Percentiles rank a stretch among this genome's conserved stretches.
These are phyloP conservation scores for Parasteatoda tepidariorum DNA, from an alignment of 1,140 invertebrate species.

Conservation along the genomic window DNA sequence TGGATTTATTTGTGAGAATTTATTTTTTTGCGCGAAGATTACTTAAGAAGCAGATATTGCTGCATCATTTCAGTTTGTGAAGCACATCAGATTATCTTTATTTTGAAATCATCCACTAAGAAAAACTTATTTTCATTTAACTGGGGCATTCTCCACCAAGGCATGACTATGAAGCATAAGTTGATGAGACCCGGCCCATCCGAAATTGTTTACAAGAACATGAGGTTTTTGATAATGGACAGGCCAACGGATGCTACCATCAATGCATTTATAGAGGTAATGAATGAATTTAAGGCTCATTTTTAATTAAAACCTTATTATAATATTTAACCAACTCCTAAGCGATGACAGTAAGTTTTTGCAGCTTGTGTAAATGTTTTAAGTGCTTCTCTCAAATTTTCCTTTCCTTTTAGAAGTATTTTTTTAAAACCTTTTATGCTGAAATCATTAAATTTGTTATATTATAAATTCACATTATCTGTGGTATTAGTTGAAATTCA, in stretches of 20 bases:
- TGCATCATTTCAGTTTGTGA: background rate
- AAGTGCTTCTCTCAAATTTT: too few species aligned
- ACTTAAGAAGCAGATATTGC: background rate
- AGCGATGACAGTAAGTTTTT: too few species aligned
- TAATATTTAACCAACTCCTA: too few species aligned
- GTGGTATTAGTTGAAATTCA: too few species aligned
- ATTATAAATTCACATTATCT: too few species aligned
- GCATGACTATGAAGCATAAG: slow-evolving; percentile 82
- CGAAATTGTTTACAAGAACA: slow-evolving; percentile 93
- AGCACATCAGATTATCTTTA: background rate
- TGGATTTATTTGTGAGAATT: background rate
- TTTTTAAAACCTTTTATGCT: too few species aligned
- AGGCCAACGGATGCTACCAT: slow-evolving; percentile 93
- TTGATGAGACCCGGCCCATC: slow-evolving; percentile 91
- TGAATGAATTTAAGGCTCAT: slow-evolving; percentile 65
- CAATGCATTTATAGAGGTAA: slow-evolving; percentile 88
- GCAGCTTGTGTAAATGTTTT: too few species aligned
- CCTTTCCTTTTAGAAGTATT: too few species aligned
- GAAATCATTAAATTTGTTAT: too few species aligned
- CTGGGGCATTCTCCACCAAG: background rate
- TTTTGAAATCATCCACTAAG: background rate
- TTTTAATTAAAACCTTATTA: background rate
- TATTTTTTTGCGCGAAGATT: background rate
- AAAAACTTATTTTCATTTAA: background rate
- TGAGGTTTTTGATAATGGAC: slow-evolving; percentile 97